Conservation (phyloP, 2,888 invertebrate species). For the Cryptocheilus praepositus region DNA sequence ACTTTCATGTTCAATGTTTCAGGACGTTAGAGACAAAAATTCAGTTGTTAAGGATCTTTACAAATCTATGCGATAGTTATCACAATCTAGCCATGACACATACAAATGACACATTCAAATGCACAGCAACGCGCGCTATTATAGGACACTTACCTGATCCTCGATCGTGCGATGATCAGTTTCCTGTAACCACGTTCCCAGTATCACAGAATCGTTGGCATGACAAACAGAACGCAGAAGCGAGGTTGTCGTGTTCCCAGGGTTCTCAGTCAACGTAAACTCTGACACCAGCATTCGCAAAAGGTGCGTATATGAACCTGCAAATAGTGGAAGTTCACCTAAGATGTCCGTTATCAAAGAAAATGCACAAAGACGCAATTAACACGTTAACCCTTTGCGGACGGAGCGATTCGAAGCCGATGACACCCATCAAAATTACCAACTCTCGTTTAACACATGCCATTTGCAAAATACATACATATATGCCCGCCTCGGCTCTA, state of each 20-base stretch:
- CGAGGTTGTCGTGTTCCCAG: conserved; percentile 93
- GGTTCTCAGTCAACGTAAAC: conserved; percentile 95
- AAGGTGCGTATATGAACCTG: conserved; percentile 89
- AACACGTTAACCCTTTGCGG: too few relatives aligned
- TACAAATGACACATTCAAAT: neutral
- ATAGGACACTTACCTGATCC: conserved; percentile 86
- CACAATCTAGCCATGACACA: neutral
- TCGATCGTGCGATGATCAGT: conserved; percentile 97
- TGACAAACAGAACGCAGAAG: conserved; percentile 88
- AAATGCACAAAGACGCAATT: neutral
- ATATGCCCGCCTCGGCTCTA: too few relatives aligned
- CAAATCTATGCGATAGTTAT: too few relatives aligned
- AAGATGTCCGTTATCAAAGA: neutral
- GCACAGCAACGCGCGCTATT: neutral
- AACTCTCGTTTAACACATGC: too few relatives aligned
- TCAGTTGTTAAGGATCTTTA: too few relatives aligned
- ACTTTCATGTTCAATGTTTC: too few relatives aligned
- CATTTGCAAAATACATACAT: too few relatives aligned
- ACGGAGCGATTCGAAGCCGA: too few relatives aligned
- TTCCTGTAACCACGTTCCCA: conserved; percentile 96
- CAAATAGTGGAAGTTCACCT: conserved; percentile 18
- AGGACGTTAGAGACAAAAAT: too few relatives aligned
- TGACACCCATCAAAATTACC: too few relatives aligned
- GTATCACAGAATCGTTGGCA: conserved; percentile 91
- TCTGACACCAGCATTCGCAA: conserved; percentile 95